These are phyloP conservation scores for Aspiorhynchus laticeps DNA, from an alignment of 2,113 vertebrate species.

Conservation along the genomic window DNA sequence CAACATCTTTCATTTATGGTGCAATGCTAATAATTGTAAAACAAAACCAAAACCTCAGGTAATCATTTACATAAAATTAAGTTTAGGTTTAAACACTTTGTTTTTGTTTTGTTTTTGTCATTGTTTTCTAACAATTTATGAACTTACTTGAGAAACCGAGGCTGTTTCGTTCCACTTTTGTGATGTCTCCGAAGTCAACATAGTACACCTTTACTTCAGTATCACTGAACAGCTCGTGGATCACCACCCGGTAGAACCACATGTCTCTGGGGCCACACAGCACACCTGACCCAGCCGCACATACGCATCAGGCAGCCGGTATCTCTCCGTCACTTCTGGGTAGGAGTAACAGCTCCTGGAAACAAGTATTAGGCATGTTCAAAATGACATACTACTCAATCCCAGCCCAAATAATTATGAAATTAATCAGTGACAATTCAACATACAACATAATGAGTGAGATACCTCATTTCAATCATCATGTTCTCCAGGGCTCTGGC, in stretches of 20 bases:
- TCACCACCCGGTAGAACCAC: conserved; percentile 90
- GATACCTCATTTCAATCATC: conserved; percentile 94
- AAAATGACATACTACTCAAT: background rate
- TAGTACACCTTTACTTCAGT: conserved; percentile 87
- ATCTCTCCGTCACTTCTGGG: conserved; percentile 80
- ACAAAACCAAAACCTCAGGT: background rate
- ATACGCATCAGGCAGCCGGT: conserved; percentile 79
- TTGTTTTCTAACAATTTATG: background rate
- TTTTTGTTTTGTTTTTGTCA: too few species aligned
- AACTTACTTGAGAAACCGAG: conserved; percentile 94
- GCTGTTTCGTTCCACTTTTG: conserved; percentile 70
- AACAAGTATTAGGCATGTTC: background rate
- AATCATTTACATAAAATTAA: background rate
- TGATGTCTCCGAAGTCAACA: conserved; percentile 84
- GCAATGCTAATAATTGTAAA: too few species aligned
- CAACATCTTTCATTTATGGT: background rate
- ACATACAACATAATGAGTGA: background rate
- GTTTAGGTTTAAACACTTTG: too few species aligned
- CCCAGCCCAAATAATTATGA: background rate
- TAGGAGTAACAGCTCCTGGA: conserved; percentile 84
- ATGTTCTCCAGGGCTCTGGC: conserved; percentile 81
- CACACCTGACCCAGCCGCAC: conserved; percentile 86
- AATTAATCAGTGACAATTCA: background rate
- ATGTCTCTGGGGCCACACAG: conserved; percentile 75
- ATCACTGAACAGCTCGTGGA: conserved; percentile 80